Evolutionary conservation across 2,797 vertebrate species (phyloP).

Genomic region (Scolopax rusticola): DNA sequence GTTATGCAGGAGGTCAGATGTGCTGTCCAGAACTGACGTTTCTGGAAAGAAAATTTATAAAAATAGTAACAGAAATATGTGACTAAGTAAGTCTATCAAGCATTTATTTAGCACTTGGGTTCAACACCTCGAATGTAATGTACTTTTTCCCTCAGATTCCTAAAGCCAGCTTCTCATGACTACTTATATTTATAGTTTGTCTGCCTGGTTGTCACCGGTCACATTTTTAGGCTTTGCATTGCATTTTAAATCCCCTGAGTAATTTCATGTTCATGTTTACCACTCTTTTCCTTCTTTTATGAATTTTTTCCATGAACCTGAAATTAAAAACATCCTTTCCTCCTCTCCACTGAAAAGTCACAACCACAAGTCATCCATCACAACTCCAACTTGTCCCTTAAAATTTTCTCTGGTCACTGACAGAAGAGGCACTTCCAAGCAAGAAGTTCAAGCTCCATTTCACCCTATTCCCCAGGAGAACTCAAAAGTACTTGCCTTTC

Average conservation of each 20-base stretch:
- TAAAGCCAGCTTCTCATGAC: conserved; percentile 24
- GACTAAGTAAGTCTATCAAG: not conserved
- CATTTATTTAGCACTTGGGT: conserved; percentile 19
- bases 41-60: conserved; percentile 10
- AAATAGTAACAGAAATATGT: conserved; percentile 31
- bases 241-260: conserved; percentile 37
- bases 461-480: not conserved
- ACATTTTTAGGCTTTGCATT: conserved; percentile 55
- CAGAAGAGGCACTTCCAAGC: not conserved
- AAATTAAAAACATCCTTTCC: conserved; percentile 57
- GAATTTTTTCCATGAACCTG: conserved; percentile 55
- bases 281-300: conserved; percentile 27
- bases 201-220: conserved; percentile 8
- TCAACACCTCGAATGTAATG: conserved; percentile 20
- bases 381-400: conserved; percentile 14
- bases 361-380: conserved; percentile 54
- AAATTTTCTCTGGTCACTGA: not conserved
- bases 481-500: not conserved
- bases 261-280: conserved; percentile 54
- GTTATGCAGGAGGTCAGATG: not conserved
- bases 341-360: conserved; percentile 40
- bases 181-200: conserved; percentile 50
- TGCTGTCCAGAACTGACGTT: not conserved
- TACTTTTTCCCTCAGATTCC: conserved; percentile 1
- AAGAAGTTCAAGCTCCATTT: conserved; percentile 13